Evolutionary conservation across 1,140 invertebrate genomes (phyloP), one percentile per base, ranked within the genome.

Genomic region (Drosophila serrata): DNA sequence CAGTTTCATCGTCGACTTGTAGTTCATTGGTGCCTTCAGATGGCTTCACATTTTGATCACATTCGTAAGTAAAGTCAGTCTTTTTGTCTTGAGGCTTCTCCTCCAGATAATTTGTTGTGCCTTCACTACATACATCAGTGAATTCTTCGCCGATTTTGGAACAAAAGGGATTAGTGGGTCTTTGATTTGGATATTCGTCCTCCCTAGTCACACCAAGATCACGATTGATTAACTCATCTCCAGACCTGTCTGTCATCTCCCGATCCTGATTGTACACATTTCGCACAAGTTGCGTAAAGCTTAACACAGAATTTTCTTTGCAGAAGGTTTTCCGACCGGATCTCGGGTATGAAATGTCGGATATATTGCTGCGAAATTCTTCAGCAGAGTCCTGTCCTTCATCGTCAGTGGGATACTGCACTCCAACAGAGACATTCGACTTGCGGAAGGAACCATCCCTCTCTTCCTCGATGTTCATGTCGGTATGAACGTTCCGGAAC

Each of bases 351-450:
- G 56, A 17, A 12, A 8, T 9, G 13, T 59, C 12, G 1, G 12
- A 17, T 27, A 29, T 8, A 65, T n/a, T 27, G 43, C 24, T 45
- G 24, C 6, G 15, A 7, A n/a, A 4, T 0, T 15, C 45, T 13
- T 27, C 35, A 13, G n/a, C 12, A n/a, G 27, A 40, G 2, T 35
- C n/a, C 3, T 45, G 22, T 9, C 19, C 33, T 24, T 86, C 82
- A 39, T 68, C 43, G 4, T 68, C 75, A 46, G 79, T 86, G 27
- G 84, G 82, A 63, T 51, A 88, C 24, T 86, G 82, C 9, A 88
- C n/a, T 1, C 45, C 79, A n/a, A 84, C 24, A 9, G 62, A 68
- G 22, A 12, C 27, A 24, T 39, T 65, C 35, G 51, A 65, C 22
- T 9, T 60, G 11, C 40, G 8, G 12, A 37, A 17, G 11, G 11